Evolutionary conservation across 2,888 invertebrate species (phyloP), one percentile per base, ranked within the genome.

Genomic region (Siphlonurus alternatus): DNA sequence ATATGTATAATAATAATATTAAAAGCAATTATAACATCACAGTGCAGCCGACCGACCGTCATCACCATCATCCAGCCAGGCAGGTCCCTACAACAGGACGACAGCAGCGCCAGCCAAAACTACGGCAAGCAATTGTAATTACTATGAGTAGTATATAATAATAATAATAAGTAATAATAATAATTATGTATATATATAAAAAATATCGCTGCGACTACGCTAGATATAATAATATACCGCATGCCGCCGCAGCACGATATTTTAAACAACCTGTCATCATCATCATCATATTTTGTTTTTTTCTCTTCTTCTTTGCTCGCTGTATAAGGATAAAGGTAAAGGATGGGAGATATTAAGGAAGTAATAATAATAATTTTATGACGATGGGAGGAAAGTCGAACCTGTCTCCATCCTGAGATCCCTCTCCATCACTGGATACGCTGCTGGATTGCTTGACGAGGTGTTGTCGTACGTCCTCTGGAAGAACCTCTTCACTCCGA

Each of bases 401-500:
- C 65, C 90, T 90, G 86, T 88, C 89, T 76, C 89, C 89, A 77
- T 91, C 90, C 71, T 82, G 82, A 73, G 85, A 84, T 73, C 86
- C 85, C 77, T 89, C 89, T 77, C 93, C 92, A 77, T 94, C 94
- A 78, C 93, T 93, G 77, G 93, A 93, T 73, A 93, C 90, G 73
- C 93, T 93, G 73, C 93, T 93, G 74, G 92, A 89, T 74, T 93
- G 89, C 75, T 80, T 77, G 71, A 82, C 82, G 73, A 81, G 78
- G 76, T 74, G 78, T 71, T 82, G 81, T 69, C 85, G 79, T 74
- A 85, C 83, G 78, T 93, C 93, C 72, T 90, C 89, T 70, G 94
- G 94, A 73, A 89, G 86, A 74, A 97, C 93, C 80, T 97, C 97
- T 81, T 97, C 97, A 78, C 96, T 96, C 79, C 97, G 89, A 82